phyloP scores from a whole-genome alignment of 1,140 invertebrate genomes.

The Popillia japonica region DNA sequence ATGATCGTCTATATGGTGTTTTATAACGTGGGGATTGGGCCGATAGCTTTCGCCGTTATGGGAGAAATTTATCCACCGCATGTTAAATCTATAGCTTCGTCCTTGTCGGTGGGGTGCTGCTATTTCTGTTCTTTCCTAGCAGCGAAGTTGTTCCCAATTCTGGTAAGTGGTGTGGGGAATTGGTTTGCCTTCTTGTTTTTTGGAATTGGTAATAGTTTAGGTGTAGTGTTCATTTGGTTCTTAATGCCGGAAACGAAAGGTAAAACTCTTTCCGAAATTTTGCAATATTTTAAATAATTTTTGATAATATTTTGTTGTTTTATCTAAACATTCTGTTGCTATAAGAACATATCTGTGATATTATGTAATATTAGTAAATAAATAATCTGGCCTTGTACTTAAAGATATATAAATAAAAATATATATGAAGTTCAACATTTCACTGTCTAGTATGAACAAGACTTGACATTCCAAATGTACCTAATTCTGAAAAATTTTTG shows the following conservation, averaged over 20 bases:
- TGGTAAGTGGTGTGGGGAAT: slow-evolving; percentile 61
- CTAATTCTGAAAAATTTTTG: too few species aligned
- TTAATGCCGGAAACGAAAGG: slow-evolving; percentile 84
- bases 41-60: slow-evolving; percentile 74
- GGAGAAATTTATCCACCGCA: slow-evolving; percentile 77
- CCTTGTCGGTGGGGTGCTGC: slow-evolving; percentile 70
- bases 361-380: too few species aligned
- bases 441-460: too few species aligned
- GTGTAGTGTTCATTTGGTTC: slow-evolving; percentile 69
- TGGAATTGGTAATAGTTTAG: slow-evolving; percentile 68
- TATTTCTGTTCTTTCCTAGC: slow-evolving; percentile 71
- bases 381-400: too few species aligned
- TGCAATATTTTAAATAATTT: slow-evolving; percentile 17
- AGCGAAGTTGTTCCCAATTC: slow-evolving; percentile 13
- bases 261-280: slow-evolving; percentile 69
- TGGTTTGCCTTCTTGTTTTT: slow-evolving; percentile 80
- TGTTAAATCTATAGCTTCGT: slow-evolving; percentile 72
- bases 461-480: too few species aligned
- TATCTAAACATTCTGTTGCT: too few species aligned
- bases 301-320: too few species aligned
- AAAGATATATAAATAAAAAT: too few species aligned
- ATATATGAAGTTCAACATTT: too few species aligned
- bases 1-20: slow-evolving; percentile 73
- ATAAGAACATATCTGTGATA: too few species aligned
- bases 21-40: slow-evolving; percentile 72